phyloP scores from a whole-genome alignment of 2,888 invertebrate species.

The Drosophila histrio region DNA sequence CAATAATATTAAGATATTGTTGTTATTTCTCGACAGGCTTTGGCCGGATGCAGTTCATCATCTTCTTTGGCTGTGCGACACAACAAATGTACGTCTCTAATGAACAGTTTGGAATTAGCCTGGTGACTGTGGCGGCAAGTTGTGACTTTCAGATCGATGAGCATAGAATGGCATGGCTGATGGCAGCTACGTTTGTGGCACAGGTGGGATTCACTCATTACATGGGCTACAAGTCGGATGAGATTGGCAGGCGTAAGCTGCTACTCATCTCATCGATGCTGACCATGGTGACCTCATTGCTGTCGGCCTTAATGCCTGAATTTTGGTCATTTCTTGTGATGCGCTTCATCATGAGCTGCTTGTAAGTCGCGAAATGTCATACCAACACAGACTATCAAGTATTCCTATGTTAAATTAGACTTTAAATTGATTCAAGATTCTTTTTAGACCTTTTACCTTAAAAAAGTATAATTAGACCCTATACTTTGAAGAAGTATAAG shows the following conservation, averaged over 20 bases:
- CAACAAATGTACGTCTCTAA: conserved; percentile 35
- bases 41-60: conserved; percentile 34
- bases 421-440: no score
- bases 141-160: conserved; percentile 36
- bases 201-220: conserved; percentile 28
- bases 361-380: no score
- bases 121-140: conserved; percentile 17
- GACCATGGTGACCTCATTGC: conserved; percentile 10
- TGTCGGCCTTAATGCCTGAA: conserved; percentile 43
- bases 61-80: conserved; percentile 17
- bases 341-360: conserved; percentile 27
- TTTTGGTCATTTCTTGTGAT: conserved; percentile 34
- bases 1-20: no score
- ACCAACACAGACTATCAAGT: no score
- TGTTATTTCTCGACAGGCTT: conserved; percentile 28
- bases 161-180: conserved; percentile 32
- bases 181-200: conserved; percentile 11
- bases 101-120: conserved; percentile 33
- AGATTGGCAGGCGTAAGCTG: conserved; percentile 31
- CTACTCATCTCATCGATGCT: conserved; percentile 8
- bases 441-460: no score
- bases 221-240: conserved; percentile 44
- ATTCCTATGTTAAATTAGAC: no score
- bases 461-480: no score
- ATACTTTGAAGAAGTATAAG: no score